Base-by-base conservation (phyloP, 2,113 vertebrate genomes). In the Perognathus longimembris region DNA sequence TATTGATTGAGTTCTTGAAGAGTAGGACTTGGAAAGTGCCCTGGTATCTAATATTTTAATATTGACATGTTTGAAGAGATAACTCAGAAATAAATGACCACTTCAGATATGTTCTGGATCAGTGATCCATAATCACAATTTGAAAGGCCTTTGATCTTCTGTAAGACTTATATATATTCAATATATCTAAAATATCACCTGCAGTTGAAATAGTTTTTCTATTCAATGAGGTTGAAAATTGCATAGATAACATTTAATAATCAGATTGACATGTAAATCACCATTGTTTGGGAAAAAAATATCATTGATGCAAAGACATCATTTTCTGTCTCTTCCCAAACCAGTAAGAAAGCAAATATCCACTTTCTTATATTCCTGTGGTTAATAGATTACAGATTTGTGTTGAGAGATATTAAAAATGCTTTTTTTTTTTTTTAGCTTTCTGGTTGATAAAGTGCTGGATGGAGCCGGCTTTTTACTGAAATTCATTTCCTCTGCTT, bases 161-260 rank as follows among this genome's bases (percentile, higher is more conserved):
- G 30, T 32, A 78, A 94, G 84, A 42, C 77, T 91, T 89, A 54
- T 54, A 94, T 95, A 67, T 92, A 77, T 82, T 90, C 94, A 93
- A 59, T 81, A 77, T 92, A 90, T 91, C 61, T 78, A 82, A 95
- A 93, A 86, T 91, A 91, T 80, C 70, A 66, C 77, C 80, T 94
- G 42, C 0, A 61, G 91, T 90, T 96, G 91, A 87, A 86, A 69
- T 91, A 70, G 85, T 92, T 87, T 94, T 96, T 94, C 88, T 70
- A 63, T 95, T 83, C 70, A 42, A 42, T 94, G 26, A 42, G 15
- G 69, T 84, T 89, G 77, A 92, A 96, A 95, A 85, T 91, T 83
- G 82, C 80, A 96, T 87, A 93, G 87, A 96, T 95, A 92, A 93
- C 96, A 86, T 89, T 97, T 96, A 95, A 94, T 95, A 96, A 95